These are phyloP conservation scores for Tiliacea aurago DNA, from an alignment of 2,888 invertebrate genomes.

Conservation along the genomic window DNA sequence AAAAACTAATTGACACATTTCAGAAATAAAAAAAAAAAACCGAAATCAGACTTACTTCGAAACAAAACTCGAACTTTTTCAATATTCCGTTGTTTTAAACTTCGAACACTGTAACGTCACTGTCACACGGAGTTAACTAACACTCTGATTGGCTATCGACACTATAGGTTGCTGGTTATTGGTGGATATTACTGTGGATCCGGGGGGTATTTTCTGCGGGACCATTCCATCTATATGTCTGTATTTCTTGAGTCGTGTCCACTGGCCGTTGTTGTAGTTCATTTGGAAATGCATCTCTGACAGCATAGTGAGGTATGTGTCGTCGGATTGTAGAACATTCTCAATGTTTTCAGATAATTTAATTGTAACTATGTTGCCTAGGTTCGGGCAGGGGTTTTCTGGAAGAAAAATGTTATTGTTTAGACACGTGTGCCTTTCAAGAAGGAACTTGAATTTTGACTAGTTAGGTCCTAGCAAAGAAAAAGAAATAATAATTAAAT, in stretches of 20 bases:
- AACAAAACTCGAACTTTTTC: constrained; percentile 39
- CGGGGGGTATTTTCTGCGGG: constrained; percentile 86
- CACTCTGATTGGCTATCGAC: constrained; percentile 86
- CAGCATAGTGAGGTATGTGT: constrained; percentile 94
- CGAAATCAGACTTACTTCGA: constrained; percentile 54
- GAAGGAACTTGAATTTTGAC: not conserved
- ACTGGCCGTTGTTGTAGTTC: constrained; percentile 99
- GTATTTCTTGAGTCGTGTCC: constrained; percentile 97
- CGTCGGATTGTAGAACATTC: constrained; percentile 96
- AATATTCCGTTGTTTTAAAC: constrained; percentile 44
- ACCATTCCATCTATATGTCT: constrained; percentile 92
- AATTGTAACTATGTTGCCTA: constrained; percentile 98
- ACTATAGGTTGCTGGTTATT: constrained; percentile 86
- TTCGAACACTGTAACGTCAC: constrained; percentile 45
- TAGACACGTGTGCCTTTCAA: not conserved
- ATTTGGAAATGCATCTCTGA: constrained; percentile 99
- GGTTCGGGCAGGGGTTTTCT: constrained; percentile 99
- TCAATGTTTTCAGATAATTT: constrained; percentile 98
- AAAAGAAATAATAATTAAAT: too few relatives aligned
- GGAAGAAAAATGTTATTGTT: constrained; percentile 64
- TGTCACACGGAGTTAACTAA: constrained; percentile 73
- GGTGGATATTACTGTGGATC: constrained; percentile 84
- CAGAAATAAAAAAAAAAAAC: constrained; percentile 24
- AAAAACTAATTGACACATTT: constrained; percentile 47
- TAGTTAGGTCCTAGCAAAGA: not conserved